Conservation (phyloP, 2,888 invertebrate genomes). For the Tenthredo notha region DNA sequence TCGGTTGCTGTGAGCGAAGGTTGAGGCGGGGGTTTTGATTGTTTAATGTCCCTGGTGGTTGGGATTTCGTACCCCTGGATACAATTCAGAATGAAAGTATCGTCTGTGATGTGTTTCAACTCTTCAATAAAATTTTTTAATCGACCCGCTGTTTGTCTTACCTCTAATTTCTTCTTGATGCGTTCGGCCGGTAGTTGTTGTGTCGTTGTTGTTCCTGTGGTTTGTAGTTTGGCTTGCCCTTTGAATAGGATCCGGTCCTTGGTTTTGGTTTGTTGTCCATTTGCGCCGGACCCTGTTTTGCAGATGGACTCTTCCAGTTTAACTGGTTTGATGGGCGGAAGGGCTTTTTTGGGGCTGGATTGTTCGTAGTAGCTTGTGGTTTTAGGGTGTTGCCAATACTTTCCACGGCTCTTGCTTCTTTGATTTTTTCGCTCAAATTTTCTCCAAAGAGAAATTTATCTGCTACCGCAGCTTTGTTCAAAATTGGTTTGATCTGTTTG, state of each 20-base stretch:
- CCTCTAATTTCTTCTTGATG: constrained; percentile 36
- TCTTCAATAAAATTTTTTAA: constrained; percentile 31
- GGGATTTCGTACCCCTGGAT: constrained; percentile 49
- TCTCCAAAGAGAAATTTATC: no score
- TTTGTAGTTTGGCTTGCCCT: constrained; percentile 12
- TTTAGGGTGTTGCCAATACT: no score
- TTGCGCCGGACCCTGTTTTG: no score
- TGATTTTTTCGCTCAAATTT: no score
- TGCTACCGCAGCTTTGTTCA: no score
- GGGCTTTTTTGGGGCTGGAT: no score
- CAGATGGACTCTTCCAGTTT: no score
- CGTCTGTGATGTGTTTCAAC: constrained; percentile 48
- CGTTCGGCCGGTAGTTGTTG: constrained; percentile 19
- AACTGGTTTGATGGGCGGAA: no score
- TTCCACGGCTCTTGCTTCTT: no score
- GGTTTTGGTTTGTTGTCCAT: no score
- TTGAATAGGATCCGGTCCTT: constrained; percentile 27
- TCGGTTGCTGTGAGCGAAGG: neutral
- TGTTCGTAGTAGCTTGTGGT: no score
- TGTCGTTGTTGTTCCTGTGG: constrained; percentile 19
- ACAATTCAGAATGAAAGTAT: constrained; percentile 28
- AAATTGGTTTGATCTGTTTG: no score
- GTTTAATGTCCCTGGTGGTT: neutral
- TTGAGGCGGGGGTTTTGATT: neutral
- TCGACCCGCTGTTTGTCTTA: constrained; percentile 35